These are phyloP conservation scores for Brachyalestes nurse DNA, from an alignment of 2,797 vertebrate species.

Conservation along the genomic window DNA sequence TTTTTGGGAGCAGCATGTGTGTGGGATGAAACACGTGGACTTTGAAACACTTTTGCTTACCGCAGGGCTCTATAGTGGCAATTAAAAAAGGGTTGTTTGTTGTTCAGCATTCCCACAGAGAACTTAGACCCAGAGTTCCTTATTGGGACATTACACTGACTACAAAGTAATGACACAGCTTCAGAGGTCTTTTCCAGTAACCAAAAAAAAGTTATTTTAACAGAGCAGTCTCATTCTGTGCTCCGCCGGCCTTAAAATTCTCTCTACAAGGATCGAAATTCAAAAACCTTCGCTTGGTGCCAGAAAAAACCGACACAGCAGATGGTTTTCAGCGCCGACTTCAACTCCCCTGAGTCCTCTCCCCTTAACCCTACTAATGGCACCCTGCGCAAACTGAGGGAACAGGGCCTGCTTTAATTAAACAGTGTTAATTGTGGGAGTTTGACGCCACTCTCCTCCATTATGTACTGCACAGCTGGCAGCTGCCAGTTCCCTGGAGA, in stretches of 20 bases:
- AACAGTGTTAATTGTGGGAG: conserved; percentile 58
- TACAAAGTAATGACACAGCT: too few species aligned
- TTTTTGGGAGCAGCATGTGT: too few species aligned
- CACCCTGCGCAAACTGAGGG: conserved; percentile 32
- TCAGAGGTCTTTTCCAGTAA: not conserved
- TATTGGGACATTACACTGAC: too few species aligned
- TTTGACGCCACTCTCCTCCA: conserved; percentile 37
- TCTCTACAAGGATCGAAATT: not conserved
- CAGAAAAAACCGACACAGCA: conserved; percentile 25
- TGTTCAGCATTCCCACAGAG: too few species aligned
- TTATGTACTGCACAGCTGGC: conserved; percentile 50
- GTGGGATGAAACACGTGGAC: too few species aligned
- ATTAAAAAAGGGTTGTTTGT: too few species aligned
- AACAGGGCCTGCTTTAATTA: conserved; percentile 51
- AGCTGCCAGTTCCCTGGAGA: conserved; percentile 33
- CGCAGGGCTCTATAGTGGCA: too few species aligned
- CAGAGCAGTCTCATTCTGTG: not conserved
- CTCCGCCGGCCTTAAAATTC: not conserved
- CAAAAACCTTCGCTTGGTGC: conserved; percentile 4
- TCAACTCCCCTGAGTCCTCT: conserved; percentile 25
- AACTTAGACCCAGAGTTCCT: too few species aligned
- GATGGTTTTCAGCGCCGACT: conserved; percentile 34
- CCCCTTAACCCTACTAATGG: conserved; percentile 36
- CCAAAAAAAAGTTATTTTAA: not conserved
- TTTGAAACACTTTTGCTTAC: too few species aligned